These are phyloP conservation scores for Wasmannia auropunctata DNA, from an alignment of 1,140 invertebrate genomes.

Conservation along the genomic window DNA sequence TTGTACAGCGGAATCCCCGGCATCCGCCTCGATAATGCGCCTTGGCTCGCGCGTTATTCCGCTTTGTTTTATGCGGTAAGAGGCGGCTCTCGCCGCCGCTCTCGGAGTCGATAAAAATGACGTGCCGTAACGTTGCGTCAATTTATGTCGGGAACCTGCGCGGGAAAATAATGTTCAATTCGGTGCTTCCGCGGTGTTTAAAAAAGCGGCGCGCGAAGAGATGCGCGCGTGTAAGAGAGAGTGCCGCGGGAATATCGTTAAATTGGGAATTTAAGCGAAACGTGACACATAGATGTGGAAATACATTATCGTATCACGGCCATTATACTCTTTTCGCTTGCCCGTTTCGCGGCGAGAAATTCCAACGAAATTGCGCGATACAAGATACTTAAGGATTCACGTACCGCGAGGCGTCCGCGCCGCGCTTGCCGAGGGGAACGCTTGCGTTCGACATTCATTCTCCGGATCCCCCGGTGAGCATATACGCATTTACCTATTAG, in stretches of 20 bases:
- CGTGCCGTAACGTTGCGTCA: conserved; percentile 17
- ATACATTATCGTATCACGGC: neutral
- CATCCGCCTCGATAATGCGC: conserved; percentile 52
- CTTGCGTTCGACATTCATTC: neutral
- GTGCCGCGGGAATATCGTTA: neutral
- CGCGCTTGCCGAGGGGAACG: neutral
- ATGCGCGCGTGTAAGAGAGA: neutral
- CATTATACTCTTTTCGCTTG: neutral
- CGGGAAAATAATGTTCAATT: conserved; percentile 24
- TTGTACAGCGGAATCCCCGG: conserved; percentile 51
- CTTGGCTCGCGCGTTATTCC: conserved; percentile 40
- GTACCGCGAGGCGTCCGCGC: neutral
- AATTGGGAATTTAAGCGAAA: neutral
- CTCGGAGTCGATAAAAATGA: conserved; percentile 37
- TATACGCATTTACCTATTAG: conserved; percentile 40
- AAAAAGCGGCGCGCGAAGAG: neutral
- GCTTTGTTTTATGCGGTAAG: conserved; percentile 58
- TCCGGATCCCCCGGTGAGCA: neutral
- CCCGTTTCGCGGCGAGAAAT: neutral
- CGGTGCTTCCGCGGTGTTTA: conserved; percentile 19
- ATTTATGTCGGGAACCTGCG: conserved; percentile 3
- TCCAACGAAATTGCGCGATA: neutral
- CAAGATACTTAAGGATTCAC: neutral
- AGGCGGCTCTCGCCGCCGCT: conserved; percentile 23
- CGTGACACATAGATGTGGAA: neutral